These are phyloP conservation scores for Suncus etruscus DNA, from an alignment of 2,113 vertebrate genomes.

Conservation along the genomic window DNA sequence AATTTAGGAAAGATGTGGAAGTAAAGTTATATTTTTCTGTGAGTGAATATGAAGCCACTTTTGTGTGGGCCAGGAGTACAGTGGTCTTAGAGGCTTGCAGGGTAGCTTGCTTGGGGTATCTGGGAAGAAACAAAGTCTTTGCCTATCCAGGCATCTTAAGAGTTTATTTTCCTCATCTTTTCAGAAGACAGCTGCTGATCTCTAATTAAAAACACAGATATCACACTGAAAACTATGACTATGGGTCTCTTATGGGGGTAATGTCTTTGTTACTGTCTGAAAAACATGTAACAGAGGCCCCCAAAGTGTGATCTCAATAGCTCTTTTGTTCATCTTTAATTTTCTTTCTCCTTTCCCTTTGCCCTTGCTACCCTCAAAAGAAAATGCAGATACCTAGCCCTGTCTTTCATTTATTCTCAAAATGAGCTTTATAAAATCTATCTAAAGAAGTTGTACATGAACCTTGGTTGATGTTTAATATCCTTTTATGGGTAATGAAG, in stretches of 20 bases:
- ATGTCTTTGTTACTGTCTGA: constrained; percentile 39
- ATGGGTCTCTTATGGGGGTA: background rate
- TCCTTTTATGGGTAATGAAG: background rate
- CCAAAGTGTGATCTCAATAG: background rate
- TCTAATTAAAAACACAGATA: constrained; percentile 55
- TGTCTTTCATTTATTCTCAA: background rate
- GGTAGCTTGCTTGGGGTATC: background rate
- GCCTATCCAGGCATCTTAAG: constrained; percentile 11
- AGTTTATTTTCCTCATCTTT: constrained; percentile 14
- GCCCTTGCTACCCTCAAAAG: background rate
- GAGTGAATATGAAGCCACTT: too few species aligned
- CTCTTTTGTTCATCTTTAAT: background rate
- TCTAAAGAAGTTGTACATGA: background rate
- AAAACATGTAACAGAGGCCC: constrained; percentile 35
- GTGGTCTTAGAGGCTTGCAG: too few species aligned
- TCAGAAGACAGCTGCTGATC: constrained; percentile 38
- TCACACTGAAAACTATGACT: constrained; percentile 1
- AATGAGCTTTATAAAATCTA: constrained; percentile 6
- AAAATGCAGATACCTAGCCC: background rate
- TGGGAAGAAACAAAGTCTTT: background rate
- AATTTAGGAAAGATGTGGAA: background rate
- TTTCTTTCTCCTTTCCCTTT: background rate
- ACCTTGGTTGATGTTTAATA: background rate
- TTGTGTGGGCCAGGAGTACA: too few species aligned
- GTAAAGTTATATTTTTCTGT: background rate